Percentiles rank a stretch among this genome's conserved stretches.
Conservation (phyloP, 2,797 vertebrate species). For the Coendou prehensilis region DNA sequence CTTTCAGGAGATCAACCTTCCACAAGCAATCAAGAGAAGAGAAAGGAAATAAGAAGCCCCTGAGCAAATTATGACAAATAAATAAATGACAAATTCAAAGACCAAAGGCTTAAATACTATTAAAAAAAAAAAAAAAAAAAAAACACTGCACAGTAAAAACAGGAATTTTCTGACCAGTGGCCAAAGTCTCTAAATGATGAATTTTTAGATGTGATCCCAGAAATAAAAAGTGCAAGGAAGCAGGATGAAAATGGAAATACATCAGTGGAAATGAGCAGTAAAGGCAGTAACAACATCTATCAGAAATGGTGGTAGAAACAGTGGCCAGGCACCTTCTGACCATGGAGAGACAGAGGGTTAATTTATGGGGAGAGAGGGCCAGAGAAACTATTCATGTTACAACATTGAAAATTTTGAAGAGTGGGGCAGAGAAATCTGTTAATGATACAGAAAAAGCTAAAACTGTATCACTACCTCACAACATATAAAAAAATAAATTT, state of each 20-base stretch:
- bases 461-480: not conserved
- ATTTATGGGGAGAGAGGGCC: not conserved
- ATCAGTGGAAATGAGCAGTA: not conserved
- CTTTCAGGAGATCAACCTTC: not conserved
- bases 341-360: not conserved
- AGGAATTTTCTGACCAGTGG: not conserved
- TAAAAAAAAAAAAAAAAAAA: not conserved
- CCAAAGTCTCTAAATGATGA: slow-evolving; percentile 29
- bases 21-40: not conserved
- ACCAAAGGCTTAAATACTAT: not conserved
- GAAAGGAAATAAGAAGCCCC: not conserved
- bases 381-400: not conserved
- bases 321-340: not conserved
- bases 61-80: not conserved
- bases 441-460: not conserved
- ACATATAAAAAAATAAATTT: slow-evolving; percentile 7
- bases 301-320: not conserved
- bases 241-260: not conserved
- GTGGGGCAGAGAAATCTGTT: not conserved
- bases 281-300: not conserved
- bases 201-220: not conserved
- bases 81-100: slow-evolving; percentile 55
- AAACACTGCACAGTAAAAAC: not conserved
- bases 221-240: not conserved
- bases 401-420: not conserved